Conservation (phyloP, 2,113 vertebrate genomes). For the Hippocampus comes region DNA sequence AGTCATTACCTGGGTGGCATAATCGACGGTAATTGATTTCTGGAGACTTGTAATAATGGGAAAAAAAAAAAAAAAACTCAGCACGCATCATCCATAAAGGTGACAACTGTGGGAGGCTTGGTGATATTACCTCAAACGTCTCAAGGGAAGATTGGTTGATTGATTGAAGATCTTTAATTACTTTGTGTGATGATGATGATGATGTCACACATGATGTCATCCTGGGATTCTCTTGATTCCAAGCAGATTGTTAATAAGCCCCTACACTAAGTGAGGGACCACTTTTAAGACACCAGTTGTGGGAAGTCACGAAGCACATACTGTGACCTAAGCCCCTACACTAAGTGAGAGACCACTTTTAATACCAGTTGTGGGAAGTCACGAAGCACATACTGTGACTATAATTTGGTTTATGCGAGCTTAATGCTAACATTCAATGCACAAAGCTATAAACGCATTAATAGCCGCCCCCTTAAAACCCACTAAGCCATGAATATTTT, state of each 20-base stretch:
- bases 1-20: conserved; percentile 54
- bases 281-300: neutral
- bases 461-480: too few species aligned
- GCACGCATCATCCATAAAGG: conserved; percentile 36
- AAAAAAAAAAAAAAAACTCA: conserved; percentile 20
- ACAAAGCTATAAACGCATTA: too few species aligned
- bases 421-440: too few species aligned
- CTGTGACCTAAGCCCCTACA: neutral
- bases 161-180: neutral
- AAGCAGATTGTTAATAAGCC: neutral
- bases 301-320: neutral
- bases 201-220: conserved; percentile 1
- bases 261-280: neutral
- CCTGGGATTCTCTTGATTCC: conserved; percentile 5
- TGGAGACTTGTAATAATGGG: conserved; percentile 44
- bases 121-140: conserved; percentile 24
- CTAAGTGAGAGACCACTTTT: neutral
- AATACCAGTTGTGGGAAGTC: neutral
- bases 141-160: neutral
- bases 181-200: neutral
- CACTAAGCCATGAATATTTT: too few species aligned
- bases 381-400: neutral
- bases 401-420: too few species aligned
- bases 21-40: conserved; percentile 67
- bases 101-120: conserved; percentile 14